Percentiles rank a stretch among this genome's conserved stretches.
phyloP scores from a whole-genome alignment of 1,140 invertebrate genomes.

The Cotesia vestalis region DNA sequence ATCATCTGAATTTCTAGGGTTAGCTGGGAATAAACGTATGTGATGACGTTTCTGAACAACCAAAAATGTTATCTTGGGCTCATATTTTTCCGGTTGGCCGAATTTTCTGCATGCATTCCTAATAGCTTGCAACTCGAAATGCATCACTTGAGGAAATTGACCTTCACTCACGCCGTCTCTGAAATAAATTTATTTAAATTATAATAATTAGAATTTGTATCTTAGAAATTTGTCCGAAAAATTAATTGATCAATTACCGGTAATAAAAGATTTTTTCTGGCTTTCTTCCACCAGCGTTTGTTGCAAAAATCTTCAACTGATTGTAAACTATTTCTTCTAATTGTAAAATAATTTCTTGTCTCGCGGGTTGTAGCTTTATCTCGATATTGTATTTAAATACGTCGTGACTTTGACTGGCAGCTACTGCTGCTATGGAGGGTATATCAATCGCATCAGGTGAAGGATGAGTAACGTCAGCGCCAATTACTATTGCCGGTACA shows the following conservation, averaged over 20 bases:
- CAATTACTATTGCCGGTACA: conserved; percentile 74
- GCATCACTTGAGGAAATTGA: conserved; percentile 76
- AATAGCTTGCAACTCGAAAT: conserved; percentile 74
- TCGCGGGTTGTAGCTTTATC: conserved; percentile 73
- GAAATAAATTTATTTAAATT: neutral
- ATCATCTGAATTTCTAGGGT: conserved; percentile 61
- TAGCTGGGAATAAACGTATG: conserved; percentile 75
- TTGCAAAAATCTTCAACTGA: conserved; percentile 69
- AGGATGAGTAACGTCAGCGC: conserved; percentile 91
- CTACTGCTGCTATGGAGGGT: conserved; percentile 86
- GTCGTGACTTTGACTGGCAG: conserved; percentile 73
- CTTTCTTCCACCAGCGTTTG: conserved; percentile 54
- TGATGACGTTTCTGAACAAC: conserved; percentile 94
- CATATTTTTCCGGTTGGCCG: conserved; percentile 57
- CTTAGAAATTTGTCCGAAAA: too few species aligned
- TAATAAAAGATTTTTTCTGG: conserved; percentile 65
- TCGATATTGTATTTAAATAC: conserved; percentile 76
- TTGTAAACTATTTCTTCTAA: conserved; percentile 74
- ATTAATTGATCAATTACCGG: too few species aligned
- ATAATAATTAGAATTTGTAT: too few species aligned
- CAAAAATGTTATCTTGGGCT: conserved; percentile 82
- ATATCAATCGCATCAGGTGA: conserved; percentile 72
- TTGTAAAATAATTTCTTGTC: conserved; percentile 78
- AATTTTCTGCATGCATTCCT: conserved; percentile 71
- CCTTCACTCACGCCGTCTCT: conserved; percentile 91